These are phyloP conservation scores for Sinosuthora webbiana DNA, from an alignment of 2,113 vertebrate genomes.

Conservation along the genomic window DNA sequence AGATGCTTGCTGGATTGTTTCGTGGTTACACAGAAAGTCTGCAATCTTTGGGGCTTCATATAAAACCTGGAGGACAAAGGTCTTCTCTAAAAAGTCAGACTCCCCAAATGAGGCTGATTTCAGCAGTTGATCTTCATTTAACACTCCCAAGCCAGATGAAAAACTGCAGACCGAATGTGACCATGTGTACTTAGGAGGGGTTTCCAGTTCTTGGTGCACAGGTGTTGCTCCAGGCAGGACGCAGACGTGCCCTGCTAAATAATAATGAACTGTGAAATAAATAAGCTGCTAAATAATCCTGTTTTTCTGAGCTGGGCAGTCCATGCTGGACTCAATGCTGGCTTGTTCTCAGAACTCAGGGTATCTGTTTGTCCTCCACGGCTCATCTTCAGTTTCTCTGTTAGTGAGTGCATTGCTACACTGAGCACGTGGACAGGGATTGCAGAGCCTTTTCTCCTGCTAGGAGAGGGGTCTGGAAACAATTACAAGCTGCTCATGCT, in stretches of 20 bases:
- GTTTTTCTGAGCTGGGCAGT: neutral
- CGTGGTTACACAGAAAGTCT: neutral
- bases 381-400: neutral
- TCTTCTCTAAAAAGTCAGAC: neutral
- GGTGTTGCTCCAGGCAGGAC: neutral
- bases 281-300: neutral
- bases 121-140: constrained; percentile 34
- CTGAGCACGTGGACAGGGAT: neutral
- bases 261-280: too few species aligned
- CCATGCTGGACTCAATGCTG: neutral
- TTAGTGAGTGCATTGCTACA: neutral
- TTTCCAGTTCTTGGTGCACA: constrained; percentile 3
- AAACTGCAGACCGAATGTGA: constrained; percentile 3
- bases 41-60: neutral
- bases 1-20: neutral
- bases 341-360: neutral
- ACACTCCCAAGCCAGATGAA: constrained; percentile 6
- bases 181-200: neutral
- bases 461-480: constrained; percentile 51
- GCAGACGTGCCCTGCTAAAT: neutral
- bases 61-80: constrained; percentile 24
- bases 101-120: neutral
- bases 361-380: neutral
- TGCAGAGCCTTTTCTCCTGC: constrained; percentile 23
- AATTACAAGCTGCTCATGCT: constrained; percentile 55